Evolutionary conservation across 2,888 invertebrate species (phyloP).

Genomic region (Odontomyia ornata): DNA sequence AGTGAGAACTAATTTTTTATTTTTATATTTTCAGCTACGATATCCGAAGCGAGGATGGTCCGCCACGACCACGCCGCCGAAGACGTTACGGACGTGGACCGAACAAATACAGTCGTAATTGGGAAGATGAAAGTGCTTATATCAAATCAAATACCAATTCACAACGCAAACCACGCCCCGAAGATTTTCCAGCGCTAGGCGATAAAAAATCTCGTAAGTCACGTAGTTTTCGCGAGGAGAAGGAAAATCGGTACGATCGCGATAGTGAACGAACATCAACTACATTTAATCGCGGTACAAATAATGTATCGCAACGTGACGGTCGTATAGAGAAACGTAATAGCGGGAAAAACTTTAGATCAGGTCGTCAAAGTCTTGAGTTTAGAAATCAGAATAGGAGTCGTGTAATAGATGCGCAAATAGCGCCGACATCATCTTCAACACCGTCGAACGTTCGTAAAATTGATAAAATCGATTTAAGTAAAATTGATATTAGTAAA

Average conservation of each 20-base stretch:
- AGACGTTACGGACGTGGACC: slow-evolving; percentile 90
- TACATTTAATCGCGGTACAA: slow-evolving; percentile 47
- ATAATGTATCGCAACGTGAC: slow-evolving; percentile 29
- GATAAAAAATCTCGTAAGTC: slow-evolving; percentile 54
- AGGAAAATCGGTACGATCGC: slow-evolving; percentile 60
- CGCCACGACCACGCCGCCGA: slow-evolving; percentile 85
- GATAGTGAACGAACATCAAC: slow-evolving; percentile 45
- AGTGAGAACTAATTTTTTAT: not conserved
- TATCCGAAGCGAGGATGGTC: slow-evolving; percentile 90
- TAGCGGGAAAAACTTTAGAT: slow-evolving; percentile 52
- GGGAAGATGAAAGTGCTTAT: slow-evolving; percentile 94
- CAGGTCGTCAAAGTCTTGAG: slow-evolving; percentile 57
- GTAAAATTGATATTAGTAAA: slow-evolving; percentile 43
- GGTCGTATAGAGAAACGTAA: slow-evolving; percentile 50
- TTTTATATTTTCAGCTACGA: slow-evolving; percentile 71
- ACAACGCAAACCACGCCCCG: slow-evolving; percentile 65
- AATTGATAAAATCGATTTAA: slow-evolving; percentile 41
- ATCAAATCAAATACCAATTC: slow-evolving; percentile 65
- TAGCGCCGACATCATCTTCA: slow-evolving; percentile 35
- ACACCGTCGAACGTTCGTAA: slow-evolving; percentile 13
- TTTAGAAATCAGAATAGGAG: slow-evolving; percentile 56
- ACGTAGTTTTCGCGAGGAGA: slow-evolving; percentile 56
- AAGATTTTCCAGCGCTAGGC: slow-evolving; percentile 69
- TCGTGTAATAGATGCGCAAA: not conserved
- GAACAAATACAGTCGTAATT: slow-evolving; percentile 89